Percentiles rank a stretch among this genome's conserved stretches.
Conservation (phyloP, 2,888 invertebrate species). For the Orthosia gothica region DNA sequence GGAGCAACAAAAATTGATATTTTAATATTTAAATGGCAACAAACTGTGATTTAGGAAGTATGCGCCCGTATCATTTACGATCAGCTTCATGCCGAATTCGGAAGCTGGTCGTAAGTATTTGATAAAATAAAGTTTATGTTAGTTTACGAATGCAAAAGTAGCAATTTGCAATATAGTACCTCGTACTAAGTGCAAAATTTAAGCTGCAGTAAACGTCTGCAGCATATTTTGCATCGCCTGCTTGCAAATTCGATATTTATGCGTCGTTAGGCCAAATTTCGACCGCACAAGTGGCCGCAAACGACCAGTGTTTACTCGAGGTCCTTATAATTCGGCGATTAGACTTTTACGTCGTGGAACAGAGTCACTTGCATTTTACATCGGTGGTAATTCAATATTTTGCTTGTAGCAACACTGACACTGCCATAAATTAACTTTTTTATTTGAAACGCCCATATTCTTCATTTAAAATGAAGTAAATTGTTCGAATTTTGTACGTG, state of each 20-base stretch:
- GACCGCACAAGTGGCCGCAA: constrained; percentile 64
- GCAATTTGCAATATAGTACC: constrained; percentile 26
- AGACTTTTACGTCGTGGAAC: constrained; percentile 48
- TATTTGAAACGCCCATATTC: constrained; percentile 31
- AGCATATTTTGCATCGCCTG: constrained; percentile 54
- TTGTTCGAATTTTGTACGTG: constrained; percentile 24
- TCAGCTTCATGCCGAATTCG: neutral
- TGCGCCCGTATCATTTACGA: neutral
- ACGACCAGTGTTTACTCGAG: constrained; percentile 51
- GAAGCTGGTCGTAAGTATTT: constrained; percentile 12
- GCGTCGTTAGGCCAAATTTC: constrained; percentile 49
- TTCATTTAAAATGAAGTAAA: constrained; percentile 33
- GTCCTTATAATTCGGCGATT: constrained; percentile 54
- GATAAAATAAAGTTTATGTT: constrained; percentile 4
- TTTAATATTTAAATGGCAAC: neutral
- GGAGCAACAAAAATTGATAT: constrained; percentile 1
- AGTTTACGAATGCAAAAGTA: constrained; percentile 16
- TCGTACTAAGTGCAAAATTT: constrained; percentile 32
- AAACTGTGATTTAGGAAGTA: neutral
- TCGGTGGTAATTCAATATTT: constrained; percentile 47
- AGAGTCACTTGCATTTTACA: constrained; percentile 23
- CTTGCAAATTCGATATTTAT: constrained; percentile 58
- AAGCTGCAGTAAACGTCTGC: constrained; percentile 34
- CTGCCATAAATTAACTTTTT: constrained; percentile 23
- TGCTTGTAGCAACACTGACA: constrained; percentile 23